These are phyloP conservation scores for Lycaena phlaeas DNA, from an alignment of 2,888 invertebrate species.

Conservation along the genomic window DNA sequence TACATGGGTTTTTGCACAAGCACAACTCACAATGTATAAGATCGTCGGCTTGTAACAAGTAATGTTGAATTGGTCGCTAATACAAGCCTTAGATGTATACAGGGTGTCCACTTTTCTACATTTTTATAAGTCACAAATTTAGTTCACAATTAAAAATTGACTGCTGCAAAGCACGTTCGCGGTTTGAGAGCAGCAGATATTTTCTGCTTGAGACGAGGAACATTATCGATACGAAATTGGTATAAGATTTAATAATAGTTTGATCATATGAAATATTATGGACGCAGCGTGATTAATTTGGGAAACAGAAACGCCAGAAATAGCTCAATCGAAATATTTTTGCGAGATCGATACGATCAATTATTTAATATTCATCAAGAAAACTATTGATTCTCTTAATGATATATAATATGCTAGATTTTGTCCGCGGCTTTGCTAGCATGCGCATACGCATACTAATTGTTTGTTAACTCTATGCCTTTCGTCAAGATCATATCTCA, in stretches of 20 bases:
- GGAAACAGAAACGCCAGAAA: not conserved
- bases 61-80: not conserved
- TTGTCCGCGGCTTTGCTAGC: too few relatives aligned
- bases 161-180: not conserved
- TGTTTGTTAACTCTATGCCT: not conserved
- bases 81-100: not conserved
- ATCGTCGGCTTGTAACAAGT: not conserved
- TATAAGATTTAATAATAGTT: not conserved
- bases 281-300: not conserved
- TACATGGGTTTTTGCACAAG: not conserved
- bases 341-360: not conserved
- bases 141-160: not conserved
- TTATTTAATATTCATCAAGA: too few relatives aligned
- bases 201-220: not conserved
- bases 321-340: not conserved
- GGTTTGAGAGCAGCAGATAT: not conserved
- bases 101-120: not conserved
- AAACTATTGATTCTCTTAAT: too few relatives aligned
- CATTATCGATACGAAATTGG: not conserved
- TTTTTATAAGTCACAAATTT: not conserved
- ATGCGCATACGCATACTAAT: too few relatives aligned
- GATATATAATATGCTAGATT: too few relatives aligned
- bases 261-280: not conserved
- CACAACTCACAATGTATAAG: not conserved
- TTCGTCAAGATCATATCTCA: not conserved